phyloP scores from a whole-genome alignment of 2,113 vertebrate genomes.

The Merops nubicus region DNA sequence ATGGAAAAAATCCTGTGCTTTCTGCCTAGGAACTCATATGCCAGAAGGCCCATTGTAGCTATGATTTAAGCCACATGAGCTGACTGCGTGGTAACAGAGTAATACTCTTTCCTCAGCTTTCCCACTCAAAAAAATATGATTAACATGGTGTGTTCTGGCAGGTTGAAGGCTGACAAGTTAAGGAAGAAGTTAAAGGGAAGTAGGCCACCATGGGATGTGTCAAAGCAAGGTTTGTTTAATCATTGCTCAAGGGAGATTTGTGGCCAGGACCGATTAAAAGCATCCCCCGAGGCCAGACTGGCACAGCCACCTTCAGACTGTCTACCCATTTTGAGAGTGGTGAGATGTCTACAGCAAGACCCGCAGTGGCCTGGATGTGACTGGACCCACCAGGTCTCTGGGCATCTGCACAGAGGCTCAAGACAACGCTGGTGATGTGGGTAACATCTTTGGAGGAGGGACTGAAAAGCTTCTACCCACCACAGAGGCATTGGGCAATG shows the following conservation, averaged over 20 bases:
- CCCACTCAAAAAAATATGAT: neutral
- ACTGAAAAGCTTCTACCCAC: neutral
- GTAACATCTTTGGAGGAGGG: neutral
- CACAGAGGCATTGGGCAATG: neutral
- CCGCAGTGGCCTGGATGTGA: neutral
- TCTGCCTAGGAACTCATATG: neutral
- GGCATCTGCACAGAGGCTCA: neutral
- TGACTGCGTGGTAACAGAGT: constrained; percentile 1
- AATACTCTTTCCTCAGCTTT: neutral
- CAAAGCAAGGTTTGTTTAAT: neutral
- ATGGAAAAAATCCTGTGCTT: neutral
- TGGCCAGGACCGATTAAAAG: neutral
- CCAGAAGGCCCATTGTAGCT: neutral
- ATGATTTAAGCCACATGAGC: constrained; percentile 40
- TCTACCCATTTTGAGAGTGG: neutral
- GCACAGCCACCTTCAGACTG: rapidly evolving
- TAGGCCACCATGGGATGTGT: neutral
- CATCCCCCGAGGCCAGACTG: rapidly evolving
- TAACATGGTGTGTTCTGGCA: neutral
- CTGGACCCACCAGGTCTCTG: neutral
- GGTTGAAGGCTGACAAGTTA: neutral
- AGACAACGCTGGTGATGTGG: rapidly evolving
- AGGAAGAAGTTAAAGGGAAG: neutral
- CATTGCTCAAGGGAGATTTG: neutral
- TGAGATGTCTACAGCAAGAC: neutral